These are phyloP conservation scores for Palythoa caribaeorum DNA, from an alignment of 92 coral and sea anemone genomes.

Conservation along the genomic window DNA sequence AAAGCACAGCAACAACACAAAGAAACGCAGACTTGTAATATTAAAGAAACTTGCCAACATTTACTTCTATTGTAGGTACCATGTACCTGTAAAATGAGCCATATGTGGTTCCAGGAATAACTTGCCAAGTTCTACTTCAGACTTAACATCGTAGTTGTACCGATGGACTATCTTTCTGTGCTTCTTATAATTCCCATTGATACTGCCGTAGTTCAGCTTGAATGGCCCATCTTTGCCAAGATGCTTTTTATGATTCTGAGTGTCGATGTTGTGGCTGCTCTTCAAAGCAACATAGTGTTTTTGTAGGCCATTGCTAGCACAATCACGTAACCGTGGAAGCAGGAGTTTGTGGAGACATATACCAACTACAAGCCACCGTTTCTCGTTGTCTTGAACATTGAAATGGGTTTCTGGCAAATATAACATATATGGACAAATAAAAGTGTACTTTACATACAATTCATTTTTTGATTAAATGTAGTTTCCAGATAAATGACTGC, in stretches of 20 bases:
- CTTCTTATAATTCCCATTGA: conserved; percentile 71
- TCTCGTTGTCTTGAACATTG: conserved; percentile 68
- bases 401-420: conserved; percentile 43
- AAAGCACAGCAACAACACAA: too few species aligned
- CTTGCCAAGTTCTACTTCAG: too few species aligned
- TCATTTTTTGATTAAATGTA: too few species aligned
- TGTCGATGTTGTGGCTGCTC: conserved; percentile 53
- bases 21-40: too few species aligned
- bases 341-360: conserved; percentile 74
- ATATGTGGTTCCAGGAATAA: too few species aligned
- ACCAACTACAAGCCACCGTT: conserved; percentile 91
- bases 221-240: conserved; percentile 47
- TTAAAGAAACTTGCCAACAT: too few species aligned
- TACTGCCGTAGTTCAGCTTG: conserved; percentile 77
- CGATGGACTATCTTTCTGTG: conserved; percentile 55
- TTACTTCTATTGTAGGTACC: too few species aligned
- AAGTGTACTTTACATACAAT: background rate
- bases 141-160: conserved; percentile 75
- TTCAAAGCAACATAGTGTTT: conserved; percentile 67
- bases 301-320: conserved; percentile 56
- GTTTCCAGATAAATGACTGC: too few species aligned
- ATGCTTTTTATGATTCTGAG: conserved; percentile 47
- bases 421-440: background rate
- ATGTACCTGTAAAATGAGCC: background rate
- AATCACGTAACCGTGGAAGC: conserved; percentile 70